Conservation (phyloP, 2,888 invertebrate genomes). For the Mesodorylaimus sp. region DNA sequence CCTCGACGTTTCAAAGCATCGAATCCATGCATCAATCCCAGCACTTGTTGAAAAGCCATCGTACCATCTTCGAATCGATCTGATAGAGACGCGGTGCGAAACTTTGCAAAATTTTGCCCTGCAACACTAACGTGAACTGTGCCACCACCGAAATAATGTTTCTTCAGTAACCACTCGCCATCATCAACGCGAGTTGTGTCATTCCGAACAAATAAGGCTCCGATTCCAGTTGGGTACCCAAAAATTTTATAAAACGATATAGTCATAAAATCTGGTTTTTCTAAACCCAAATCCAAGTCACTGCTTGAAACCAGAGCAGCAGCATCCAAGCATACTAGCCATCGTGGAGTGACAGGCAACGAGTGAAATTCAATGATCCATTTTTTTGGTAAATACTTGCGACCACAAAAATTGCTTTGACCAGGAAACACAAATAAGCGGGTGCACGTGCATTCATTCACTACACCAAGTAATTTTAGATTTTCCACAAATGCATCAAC, state of each 20-base stretch:
- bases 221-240: slow-evolving; percentile 82
- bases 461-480: neutral
- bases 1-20: slow-evolving; percentile 49
- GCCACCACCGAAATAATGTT: slow-evolving; percentile 77
- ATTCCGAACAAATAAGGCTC: slow-evolving; percentile 62
- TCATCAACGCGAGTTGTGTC: slow-evolving; percentile 32
- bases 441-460: neutral
- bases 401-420: slow-evolving; percentile 83
- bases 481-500: slow-evolving; percentile 7
- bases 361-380: slow-evolving; percentile 39
- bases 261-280: slow-evolving; percentile 67
- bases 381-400: slow-evolving; percentile 60
- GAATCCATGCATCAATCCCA: slow-evolving; percentile 62
- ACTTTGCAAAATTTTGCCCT: neutral
- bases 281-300: slow-evolving; percentile 49
- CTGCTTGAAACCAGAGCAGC: slow-evolving; percentile 61
- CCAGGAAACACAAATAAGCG: slow-evolving; percentile 64
- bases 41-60: slow-evolving; percentile 61
- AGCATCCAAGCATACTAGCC: slow-evolving; percentile 57
- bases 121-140: too few species aligned
- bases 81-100: too few species aligned
- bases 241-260: slow-evolving; percentile 94
- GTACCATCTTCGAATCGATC: slow-evolving; percentile 92
- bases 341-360: slow-evolving; percentile 11
- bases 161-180: too few species aligned